phyloP scores from a whole-genome alignment of 2,113 vertebrate genomes.

The Chlamydotis undulata region DNA sequence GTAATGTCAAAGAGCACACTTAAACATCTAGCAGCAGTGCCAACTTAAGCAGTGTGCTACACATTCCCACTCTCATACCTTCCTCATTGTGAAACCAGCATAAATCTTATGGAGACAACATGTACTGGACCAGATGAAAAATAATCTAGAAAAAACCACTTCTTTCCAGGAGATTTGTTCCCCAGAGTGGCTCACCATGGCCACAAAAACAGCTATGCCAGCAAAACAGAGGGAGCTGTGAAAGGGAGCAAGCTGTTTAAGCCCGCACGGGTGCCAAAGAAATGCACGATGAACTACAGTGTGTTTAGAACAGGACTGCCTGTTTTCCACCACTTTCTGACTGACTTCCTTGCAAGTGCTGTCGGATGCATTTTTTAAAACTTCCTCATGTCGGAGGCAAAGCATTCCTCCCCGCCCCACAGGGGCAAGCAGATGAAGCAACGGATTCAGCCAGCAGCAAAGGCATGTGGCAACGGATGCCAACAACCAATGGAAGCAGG shows the following conservation, averaged over 20 bases:
- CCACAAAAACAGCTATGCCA: constrained; percentile 22
- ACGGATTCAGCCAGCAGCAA: neutral
- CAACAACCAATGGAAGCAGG: neutral
- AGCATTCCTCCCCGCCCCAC: neutral
- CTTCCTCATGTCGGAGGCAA: neutral
- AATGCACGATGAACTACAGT: neutral
- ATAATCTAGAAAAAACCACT: neutral
- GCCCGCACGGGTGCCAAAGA: constrained; percentile 28
- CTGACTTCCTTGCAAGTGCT: neutral
- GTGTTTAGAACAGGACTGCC: neutral
- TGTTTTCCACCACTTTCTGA: constrained; percentile 24
- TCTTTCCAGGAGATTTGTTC: constrained; percentile 47
- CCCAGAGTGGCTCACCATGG: constrained; percentile 15
- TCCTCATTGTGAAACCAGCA: constrained; percentile 19
- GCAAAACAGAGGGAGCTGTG: constrained; percentile 27
- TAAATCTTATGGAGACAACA: constrained; percentile 35
- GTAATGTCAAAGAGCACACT: constrained; percentile 24
- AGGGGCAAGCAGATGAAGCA: neutral
- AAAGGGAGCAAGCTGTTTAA: constrained; percentile 21
- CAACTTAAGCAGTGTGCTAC: constrained; percentile 30
- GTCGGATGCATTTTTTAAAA: neutral
- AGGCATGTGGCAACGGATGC: neutral
- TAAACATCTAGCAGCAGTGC: neutral
- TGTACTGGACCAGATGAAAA: constrained; percentile 50
- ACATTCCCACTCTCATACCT: constrained; percentile 53